Conservation (phyloP, 2,113 vertebrate genomes). For the Steatornis caripensis region DNA sequence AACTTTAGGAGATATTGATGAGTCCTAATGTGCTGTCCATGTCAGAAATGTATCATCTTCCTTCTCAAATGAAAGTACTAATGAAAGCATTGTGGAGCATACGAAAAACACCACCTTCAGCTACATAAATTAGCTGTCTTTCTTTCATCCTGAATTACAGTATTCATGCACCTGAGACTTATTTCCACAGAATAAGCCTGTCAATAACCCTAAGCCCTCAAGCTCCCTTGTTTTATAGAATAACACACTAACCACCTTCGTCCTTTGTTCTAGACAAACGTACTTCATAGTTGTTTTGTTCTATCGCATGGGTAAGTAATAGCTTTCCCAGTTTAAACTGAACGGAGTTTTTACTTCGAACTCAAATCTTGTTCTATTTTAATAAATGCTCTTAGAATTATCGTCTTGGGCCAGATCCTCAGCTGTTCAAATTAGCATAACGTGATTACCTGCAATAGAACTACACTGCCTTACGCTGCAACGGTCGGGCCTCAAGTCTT, state of each 20-base stretch:
- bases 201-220: background rate
- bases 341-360: background rate
- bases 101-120: background rate
- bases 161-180: background rate
- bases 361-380: constrained; percentile 44
- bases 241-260: constrained; percentile 17
- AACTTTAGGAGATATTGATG: background rate
- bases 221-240: background rate
- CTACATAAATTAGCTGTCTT: constrained; percentile 11
- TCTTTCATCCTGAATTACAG: constrained; percentile 26
- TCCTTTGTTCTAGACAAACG: constrained; percentile 32
- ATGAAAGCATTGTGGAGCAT: background rate
- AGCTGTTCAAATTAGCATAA: background rate
- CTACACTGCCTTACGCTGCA: background rate
- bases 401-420: constrained; percentile 6
- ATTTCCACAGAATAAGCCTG: constrained; percentile 1
- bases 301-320: background rate
- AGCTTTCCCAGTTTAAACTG: constrained; percentile 30
- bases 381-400: background rate
- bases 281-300: constrained; percentile 7
- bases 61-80: constrained; percentile 1
- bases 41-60: background rate
- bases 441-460: background rate
- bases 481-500: background rate
- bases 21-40: background rate